phyloP scores from a whole-genome alignment of 2,113 vertebrate species.

The Sinocyclocheilus anshuiensis region DNA sequence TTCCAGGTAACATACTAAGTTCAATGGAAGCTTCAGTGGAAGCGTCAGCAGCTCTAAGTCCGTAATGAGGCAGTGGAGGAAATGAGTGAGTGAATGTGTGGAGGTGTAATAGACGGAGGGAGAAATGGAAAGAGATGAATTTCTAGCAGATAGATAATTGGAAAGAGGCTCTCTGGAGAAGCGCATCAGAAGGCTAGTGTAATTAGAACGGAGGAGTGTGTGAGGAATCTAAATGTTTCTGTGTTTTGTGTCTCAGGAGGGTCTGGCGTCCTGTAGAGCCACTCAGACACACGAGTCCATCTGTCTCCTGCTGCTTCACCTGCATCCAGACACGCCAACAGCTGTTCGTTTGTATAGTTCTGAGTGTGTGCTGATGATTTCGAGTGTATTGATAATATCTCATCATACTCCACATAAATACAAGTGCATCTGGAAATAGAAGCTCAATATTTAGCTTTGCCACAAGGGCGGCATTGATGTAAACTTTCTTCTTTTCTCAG shows the following conservation, averaged over 20 bases:
- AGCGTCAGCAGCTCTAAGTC: background rate
- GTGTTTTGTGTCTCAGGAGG: conserved; percentile 14
- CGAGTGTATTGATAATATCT: background rate
- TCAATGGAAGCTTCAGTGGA: background rate
- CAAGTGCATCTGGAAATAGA: background rate
- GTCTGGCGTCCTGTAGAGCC: background rate
- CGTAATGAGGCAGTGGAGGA: conserved; percentile 26
- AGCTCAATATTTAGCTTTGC: background rate
- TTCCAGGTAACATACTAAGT: conserved; percentile 6
- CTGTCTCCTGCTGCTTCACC: conserved; percentile 21
- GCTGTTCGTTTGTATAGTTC: background rate
- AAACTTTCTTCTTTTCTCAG: background rate
- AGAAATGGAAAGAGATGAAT: conserved; percentile 49
- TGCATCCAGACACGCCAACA: background rate
- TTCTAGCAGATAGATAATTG: conserved; percentile 71
- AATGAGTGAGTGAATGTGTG: background rate
- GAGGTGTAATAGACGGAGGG: conserved; percentile 32
- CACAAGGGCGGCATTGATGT: background rate
- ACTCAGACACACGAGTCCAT: conserved; percentile 7
- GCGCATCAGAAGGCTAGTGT: conserved; percentile 29
- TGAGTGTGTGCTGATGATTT: background rate
- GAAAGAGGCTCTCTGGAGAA: conserved; percentile 61
- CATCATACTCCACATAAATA: background rate
- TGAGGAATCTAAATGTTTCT: conserved; percentile 43
- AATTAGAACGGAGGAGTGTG: conserved; percentile 40